phyloP scores from a whole-genome alignment of 1,140 invertebrate genomes.

The Aphelenchoides fujianensis region DNA sequence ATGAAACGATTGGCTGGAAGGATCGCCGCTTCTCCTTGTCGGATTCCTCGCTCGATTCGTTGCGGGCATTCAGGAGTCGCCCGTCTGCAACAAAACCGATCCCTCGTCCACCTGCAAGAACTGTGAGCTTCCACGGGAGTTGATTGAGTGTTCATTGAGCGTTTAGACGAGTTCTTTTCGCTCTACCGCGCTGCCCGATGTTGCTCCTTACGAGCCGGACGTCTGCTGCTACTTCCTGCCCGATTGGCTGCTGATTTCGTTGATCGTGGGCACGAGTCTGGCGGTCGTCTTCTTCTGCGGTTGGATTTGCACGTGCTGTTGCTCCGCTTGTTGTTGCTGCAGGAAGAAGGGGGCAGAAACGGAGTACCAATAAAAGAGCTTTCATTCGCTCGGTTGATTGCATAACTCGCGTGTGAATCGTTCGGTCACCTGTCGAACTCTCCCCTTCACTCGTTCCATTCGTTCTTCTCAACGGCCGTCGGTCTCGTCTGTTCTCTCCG shows the following conservation, averaged over 20 bases:
- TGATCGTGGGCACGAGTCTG: neutral
- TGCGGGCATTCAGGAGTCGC: neutral
- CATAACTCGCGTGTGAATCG: too few relatives aligned
- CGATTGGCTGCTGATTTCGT: neutral
- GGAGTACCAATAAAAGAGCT: neutral
- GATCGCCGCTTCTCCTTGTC: too few relatives aligned
- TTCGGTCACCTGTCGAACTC: neutral
- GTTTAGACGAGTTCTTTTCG: conserved; percentile 13
- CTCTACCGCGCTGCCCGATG: neutral
- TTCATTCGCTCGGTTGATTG: too few relatives aligned
- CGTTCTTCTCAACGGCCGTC: neutral
- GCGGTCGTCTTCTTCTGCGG: neutral
- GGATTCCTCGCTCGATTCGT: too few relatives aligned
- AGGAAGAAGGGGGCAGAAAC: neutral
- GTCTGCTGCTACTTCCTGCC: conserved; percentile 4
- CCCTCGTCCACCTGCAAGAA: neutral
- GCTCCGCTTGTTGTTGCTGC: neutral
- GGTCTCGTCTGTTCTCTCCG: too few relatives aligned
- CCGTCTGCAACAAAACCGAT: neutral
- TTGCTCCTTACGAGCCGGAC: conserved; percentile 1
- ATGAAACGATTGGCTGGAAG: too few relatives aligned
- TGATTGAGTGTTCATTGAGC: neutral
- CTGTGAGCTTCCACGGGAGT: neutral
- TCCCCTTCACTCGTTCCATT: too few relatives aligned
- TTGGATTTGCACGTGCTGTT: neutral